Evolutionary conservation across 64 coral and sea anemone species (phyloP), one percentile per base, ranked within the genome.

Genomic region (Porites australiensis): DNA sequence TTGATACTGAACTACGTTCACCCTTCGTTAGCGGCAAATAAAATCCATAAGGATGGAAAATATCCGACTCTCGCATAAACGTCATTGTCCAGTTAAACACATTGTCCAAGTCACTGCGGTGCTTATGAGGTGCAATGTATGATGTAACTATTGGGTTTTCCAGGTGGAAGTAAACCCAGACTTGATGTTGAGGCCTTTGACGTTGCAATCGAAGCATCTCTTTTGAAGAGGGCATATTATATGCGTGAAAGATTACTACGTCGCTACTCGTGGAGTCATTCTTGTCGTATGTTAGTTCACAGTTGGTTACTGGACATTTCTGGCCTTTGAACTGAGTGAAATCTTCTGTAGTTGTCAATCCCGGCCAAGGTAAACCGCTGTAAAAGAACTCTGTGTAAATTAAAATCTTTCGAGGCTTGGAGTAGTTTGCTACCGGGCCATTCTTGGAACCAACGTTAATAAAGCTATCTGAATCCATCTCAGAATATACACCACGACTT

Each of bases 71-170:
- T 60, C 65, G 89, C 15, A 67, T 67, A 21, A 81, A 91, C 18
- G 77, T 82, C 89, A 91, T 91, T 5, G 89, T 91, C 89, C 89
- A 91, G 21, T 91, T 91, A n/a, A 91, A 91, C 21, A 69, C 65
- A 10, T 69, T 23, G 4, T 69, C 65, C 65, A 69, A 22, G 8
- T 69, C 65, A 27, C 19, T 19, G 21, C 65, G 65, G 21, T 69
- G 8, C 65, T 69, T 69, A n/a, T 69, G 65, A 69, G 65, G 65
- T 8, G 65, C 65, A 22, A 69, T 69, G 18, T 69, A 69, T 22
- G 65, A 69, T 22, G 65, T 21, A 8, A 69, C 65, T 3, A 69
- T 69, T 8, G 65, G 65, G 16, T 69, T 69, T 69, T 69, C 65
- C 19, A 69, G 65, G 65, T 2, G 18, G 65, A 69, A 69, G 9